phyloP scores from a whole-genome alignment of 2,888 invertebrate species.

The Eupeodes latifasciatus region DNA sequence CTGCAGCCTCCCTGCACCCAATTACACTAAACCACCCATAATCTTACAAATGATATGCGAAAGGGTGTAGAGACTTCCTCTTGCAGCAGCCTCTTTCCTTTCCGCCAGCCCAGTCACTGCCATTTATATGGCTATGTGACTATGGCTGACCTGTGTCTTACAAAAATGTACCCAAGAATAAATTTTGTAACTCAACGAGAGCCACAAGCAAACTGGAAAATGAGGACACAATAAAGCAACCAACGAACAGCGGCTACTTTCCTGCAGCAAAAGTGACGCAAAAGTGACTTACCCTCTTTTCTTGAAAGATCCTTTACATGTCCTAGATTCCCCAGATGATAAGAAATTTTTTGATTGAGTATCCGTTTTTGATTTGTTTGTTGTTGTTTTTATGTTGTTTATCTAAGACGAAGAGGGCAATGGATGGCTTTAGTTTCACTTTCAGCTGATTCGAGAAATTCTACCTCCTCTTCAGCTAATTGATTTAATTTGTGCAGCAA shows the following conservation, averaged over 20 bases:
- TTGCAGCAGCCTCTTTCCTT: neutral
- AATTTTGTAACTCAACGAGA: neutral
- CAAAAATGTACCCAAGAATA: slow-evolving; percentile 9
- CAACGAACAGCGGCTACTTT: neutral
- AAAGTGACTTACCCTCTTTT: slow-evolving; percentile 73
- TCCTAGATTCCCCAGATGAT: slow-evolving; percentile 72
- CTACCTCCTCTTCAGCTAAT: neutral
- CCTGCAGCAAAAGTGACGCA: slow-evolving; percentile 53
- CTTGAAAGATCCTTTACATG: slow-evolving; percentile 76
- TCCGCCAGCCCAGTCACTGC: neutral
- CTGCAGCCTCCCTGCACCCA: neutral
- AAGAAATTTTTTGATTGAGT: slow-evolving; percentile 59
- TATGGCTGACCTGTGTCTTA: slow-evolving; percentile 27
- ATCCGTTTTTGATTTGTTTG: slow-evolving; percentile 70
- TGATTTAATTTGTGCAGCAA: neutral
- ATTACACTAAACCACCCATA: neutral
- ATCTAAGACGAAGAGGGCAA: neutral
- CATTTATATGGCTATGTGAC: no score
- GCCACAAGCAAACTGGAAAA: slow-evolving; percentile 12
- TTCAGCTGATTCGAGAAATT: neutral
- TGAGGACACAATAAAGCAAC: slow-evolving; percentile 12
- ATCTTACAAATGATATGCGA: slow-evolving; percentile 27
- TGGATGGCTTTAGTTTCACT: slow-evolving; percentile 25
- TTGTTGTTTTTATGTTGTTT: neutral
- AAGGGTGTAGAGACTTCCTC: neutral